phyloP scores from a whole-genome alignment of 2,797 vertebrate genomes.

The Phaenicophaeus curvirostris region DNA sequence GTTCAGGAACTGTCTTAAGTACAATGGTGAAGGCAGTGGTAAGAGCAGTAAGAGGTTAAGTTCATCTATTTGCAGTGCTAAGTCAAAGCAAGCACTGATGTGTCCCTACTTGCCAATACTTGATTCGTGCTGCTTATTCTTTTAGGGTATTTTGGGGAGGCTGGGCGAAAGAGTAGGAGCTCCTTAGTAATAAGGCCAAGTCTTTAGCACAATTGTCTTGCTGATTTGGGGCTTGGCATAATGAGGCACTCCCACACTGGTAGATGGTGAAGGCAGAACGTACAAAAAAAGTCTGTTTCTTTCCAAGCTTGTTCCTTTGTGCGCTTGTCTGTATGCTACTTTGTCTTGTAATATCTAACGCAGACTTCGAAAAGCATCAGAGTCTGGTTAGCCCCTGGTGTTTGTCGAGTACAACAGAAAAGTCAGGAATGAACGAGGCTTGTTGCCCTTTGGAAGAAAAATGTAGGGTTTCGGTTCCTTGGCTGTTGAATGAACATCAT shows the following conservation, averaged over 20 bases:
- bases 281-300: background rate
- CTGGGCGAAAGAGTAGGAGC: background rate
- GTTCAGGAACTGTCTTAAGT: conserved; percentile 96
- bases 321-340: background rate
- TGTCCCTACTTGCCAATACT: background rate
- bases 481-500: background rate
- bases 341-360: background rate
- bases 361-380: background rate
- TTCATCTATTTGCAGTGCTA: background rate
- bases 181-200: background rate
- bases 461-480: background rate
- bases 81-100: background rate
- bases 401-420: background rate
- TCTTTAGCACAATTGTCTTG: background rate
- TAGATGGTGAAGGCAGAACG: background rate
- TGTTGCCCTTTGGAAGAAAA: background rate
- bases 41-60: conserved; percentile 59
- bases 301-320: background rate
- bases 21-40: conserved; percentile 98
- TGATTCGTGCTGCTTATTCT: background rate
- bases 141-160: background rate
- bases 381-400: background rate
- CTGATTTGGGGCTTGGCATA: background rate
- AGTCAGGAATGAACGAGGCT: background rate
- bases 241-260: background rate